Evolutionary conservation across 2,797 vertebrate species (phyloP).

Genomic region (Darevskia nairensis): DNA sequence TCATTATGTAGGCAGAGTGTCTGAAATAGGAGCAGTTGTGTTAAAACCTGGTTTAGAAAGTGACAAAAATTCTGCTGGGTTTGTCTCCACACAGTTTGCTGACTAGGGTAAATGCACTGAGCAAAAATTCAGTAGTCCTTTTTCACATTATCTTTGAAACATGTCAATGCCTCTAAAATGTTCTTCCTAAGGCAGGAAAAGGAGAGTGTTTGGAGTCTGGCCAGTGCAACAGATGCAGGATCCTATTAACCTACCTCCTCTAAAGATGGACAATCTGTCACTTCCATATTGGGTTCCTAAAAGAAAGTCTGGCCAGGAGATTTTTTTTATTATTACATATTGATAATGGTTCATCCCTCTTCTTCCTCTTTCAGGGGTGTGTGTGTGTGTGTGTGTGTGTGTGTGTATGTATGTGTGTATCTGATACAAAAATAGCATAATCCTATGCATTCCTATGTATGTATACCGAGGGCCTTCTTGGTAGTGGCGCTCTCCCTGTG

Average conservation of each 20-base stretch:
- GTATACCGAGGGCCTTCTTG: too few species aligned
- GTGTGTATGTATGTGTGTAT: too few species aligned
- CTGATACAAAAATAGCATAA: background rate
- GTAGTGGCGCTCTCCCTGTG: too few species aligned
- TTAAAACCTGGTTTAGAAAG: background rate
- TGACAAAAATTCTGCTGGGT: background rate
- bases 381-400: too few species aligned
- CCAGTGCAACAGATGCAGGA: constrained; percentile 4
- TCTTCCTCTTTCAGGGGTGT: background rate
- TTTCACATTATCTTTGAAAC: background rate
- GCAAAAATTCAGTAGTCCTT: background rate
- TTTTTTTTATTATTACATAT: background rate
- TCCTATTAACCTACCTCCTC: background rate
- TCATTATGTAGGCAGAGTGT: background rate
- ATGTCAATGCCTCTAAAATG: background rate
- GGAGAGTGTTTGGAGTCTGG: constrained; percentile 9
- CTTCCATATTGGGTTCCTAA: constrained; percentile 14
- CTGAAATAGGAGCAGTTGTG: background rate
- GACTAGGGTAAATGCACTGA: background rate
- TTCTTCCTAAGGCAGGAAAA: background rate
- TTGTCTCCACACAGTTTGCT: background rate
- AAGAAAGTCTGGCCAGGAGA: constrained; percentile 6
- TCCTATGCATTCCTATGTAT: background rate
- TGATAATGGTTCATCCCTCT: background rate
- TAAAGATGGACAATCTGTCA: background rate